Evolutionary conservation across 2,113 vertebrate species (phyloP), one percentile per base, ranked within the genome.

Genomic region (Gulo gulo): DNA sequence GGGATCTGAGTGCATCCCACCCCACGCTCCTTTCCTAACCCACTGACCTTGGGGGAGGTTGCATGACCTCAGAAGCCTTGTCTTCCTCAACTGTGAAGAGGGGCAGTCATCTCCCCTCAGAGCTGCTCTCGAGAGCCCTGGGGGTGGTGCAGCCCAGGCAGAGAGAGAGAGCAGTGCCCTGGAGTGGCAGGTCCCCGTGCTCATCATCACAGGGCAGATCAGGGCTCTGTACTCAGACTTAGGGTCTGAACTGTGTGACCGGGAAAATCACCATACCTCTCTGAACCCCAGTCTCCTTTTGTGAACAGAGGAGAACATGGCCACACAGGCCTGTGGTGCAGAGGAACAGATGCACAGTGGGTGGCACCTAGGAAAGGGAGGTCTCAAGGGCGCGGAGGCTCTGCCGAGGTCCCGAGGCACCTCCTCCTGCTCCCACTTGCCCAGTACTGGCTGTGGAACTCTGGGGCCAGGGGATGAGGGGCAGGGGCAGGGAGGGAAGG

Each of bases 121-220:
- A 47, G 55, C 57, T 16, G 50, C 12, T 76, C 18, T 42, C 9
- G 6, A 39, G 78, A 61, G 61, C 63, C 29, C 61, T 12, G 13
- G 63, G 63, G 34, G 34, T 67, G 15, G 9, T 26, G 11, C 1
- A 2, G 63, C n/a, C 59, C n/a, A 24, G 2, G 26, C 61, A 76
- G 21, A 34, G 2, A 47, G 73, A 76, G 21, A 34, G 2, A 47
- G 73, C 13, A 5, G 0, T 3, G 15, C 7, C 12, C 7, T 10
- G 36, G 39, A 76, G 69, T 7, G 39, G 26, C 9, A 14, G 26
- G 63, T n/a, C 36, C 80, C 39, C 2, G 6, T 0, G 24, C 63
- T n/a, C 13, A 6, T 31, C 24, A 29, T 3, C 15, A 47, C n/a
- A 21, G 20, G 73, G 57, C 6, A 61, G 31, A 29, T 57, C 84